Conservation (phyloP, 1,140 invertebrate genomes). For the Caenorhabditis tropicalis region DNA sequence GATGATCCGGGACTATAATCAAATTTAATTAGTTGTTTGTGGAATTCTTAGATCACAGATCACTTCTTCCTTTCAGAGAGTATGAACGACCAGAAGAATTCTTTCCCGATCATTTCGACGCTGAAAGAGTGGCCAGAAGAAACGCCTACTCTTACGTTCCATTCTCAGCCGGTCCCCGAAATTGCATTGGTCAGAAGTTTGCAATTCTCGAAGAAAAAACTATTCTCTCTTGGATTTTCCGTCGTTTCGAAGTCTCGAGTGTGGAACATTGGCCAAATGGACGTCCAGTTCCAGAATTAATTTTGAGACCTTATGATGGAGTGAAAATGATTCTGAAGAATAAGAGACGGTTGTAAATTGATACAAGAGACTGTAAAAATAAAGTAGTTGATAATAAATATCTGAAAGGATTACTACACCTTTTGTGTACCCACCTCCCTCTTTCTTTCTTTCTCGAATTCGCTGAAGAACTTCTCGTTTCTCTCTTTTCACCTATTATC, state of each 20-base stretch:
- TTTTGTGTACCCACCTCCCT: neutral
- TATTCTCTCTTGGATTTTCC: conserved; percentile 76
- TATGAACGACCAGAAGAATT: too few species aligned
- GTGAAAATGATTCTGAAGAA: conserved; percentile 3
- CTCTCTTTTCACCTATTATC: neutral
- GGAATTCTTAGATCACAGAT: conserved; percentile 75
- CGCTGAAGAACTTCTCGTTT: neutral
- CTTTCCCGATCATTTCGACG: conserved; percentile 83
- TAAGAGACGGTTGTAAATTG: neutral
- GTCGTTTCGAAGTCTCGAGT: neutral
- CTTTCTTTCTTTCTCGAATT: neutral
- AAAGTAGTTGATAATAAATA: neutral
- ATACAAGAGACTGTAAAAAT: neutral
- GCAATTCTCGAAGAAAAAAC: conserved; percentile 86
- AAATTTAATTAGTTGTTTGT: neutral
- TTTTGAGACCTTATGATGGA: neutral
- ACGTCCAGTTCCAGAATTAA: neutral
- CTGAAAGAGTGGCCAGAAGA: conserved; percentile 77
- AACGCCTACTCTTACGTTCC: conserved; percentile 72
- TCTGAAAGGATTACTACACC: neutral
- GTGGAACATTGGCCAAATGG: neutral
- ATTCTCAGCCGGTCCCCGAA: conserved; percentile 71
- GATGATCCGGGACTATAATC: neutral
- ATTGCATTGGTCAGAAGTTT: conserved; percentile 78
- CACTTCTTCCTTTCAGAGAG: conserved; percentile 66